Evolutionary conservation across 2,888 invertebrate species (phyloP).

Genomic region (Phalangium opilio): DNA sequence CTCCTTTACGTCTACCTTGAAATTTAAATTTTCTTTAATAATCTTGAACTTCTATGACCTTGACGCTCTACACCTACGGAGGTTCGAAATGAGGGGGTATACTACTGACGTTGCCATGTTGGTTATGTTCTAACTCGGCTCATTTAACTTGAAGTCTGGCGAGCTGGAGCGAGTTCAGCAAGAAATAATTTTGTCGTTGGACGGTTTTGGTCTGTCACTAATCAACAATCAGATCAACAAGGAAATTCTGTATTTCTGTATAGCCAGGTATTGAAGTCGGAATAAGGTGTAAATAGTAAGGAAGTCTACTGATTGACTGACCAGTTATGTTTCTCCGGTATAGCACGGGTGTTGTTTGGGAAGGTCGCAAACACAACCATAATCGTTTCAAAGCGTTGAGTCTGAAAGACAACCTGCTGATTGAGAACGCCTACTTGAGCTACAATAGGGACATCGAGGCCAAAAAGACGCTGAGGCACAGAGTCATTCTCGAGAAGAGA

Average conservation of each 20-base stretch:
- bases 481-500: conserved; percentile 39
- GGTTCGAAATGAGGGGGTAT: no score
- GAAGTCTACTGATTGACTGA: no score
- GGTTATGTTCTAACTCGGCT: conserved; percentile 18
- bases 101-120: no score
- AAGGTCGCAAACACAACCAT: conserved; percentile 55
- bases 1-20: no score
- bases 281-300: no score
- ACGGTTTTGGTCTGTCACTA: conserved; percentile 81
- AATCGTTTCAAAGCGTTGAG: conserved; percentile 65
- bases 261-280: conserved; percentile 66
- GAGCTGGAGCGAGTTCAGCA: conserved; percentile 55
- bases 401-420: conserved; percentile 43
- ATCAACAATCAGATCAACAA: conserved; percentile 60
- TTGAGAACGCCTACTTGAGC: conserved; percentile 66
- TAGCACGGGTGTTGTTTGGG: conserved; percentile 92
- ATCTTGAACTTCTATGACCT: no score
- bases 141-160: conserved; percentile 38
- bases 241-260: conserved; percentile 67
- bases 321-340: conserved; percentile 16
- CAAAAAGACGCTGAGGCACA: conserved; percentile 43
- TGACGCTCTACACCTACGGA: no score
- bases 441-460: conserved; percentile 43
- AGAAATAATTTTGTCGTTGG: conserved; percentile 61
- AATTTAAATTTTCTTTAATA: no score